These are phyloP conservation scores for Epirrita christyi DNA, from an alignment of 2,888 invertebrate genomes.

Conservation along the genomic window DNA sequence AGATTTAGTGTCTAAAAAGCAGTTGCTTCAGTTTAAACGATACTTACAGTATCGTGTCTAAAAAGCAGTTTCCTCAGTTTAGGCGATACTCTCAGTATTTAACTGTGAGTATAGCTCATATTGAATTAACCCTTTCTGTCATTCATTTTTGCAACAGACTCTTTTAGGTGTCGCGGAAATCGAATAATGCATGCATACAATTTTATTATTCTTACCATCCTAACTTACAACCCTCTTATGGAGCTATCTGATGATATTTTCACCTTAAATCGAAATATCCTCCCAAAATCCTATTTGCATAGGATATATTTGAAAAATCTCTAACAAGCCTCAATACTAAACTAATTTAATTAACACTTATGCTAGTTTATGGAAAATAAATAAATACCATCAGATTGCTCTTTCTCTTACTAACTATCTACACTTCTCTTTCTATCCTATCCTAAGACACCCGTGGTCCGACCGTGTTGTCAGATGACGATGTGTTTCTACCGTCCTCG, in stretches of 20 bases:
- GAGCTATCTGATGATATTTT: slow-evolving; percentile 11
- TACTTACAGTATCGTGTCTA: too few species aligned
- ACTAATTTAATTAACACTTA: too few species aligned
- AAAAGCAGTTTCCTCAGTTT: too few species aligned
- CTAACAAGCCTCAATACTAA: too few species aligned
- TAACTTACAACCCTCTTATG: not conserved
- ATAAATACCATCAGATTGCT: slow-evolving; percentile 11
- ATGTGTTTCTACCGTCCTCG: slow-evolving; percentile 58
- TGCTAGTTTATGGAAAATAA: not conserved
- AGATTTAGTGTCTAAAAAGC: too few species aligned
- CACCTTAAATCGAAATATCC: not conserved
- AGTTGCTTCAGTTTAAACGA: too few species aligned
- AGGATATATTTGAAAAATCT: too few species aligned
- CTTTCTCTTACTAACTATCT: slow-evolving; percentile 20
- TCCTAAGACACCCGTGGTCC: slow-evolving; percentile 52
- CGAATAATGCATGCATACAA: not conserved
- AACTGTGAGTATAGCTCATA: too few species aligned
- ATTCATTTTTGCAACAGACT: not conserved
- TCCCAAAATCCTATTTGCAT: not conserved
- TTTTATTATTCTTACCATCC: slow-evolving; percentile 3
- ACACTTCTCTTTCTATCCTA: slow-evolving; percentile 27
- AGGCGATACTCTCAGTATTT: too few species aligned
- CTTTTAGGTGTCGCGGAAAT: not conserved
- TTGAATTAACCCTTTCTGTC: not conserved
- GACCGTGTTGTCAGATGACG: slow-evolving; percentile 67